Evolutionary conservation across 1,140 invertebrate genomes (phyloP).

Genomic region (Macrocentrus cingulum): DNA sequence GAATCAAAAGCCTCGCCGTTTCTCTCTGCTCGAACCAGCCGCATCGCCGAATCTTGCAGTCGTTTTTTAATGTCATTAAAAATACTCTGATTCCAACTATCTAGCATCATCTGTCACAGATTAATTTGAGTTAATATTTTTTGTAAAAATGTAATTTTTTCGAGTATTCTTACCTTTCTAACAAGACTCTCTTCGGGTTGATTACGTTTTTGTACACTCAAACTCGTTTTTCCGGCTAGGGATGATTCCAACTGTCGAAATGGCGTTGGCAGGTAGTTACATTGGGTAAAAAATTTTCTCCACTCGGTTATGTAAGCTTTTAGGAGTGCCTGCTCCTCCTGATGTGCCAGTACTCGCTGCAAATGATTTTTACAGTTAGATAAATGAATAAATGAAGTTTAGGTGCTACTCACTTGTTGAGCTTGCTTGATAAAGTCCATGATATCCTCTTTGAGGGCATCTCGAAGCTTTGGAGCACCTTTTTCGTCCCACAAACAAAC

Average conservation of each 20-base stretch:
- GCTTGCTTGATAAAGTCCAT: constrained; percentile 93
- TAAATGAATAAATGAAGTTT: too few species aligned
- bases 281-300: constrained; percentile 97
- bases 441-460: constrained; percentile 89
- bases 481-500: constrained; percentile 97
- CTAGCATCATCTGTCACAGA: constrained; percentile 83
- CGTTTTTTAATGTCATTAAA: constrained; percentile 94
- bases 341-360: constrained; percentile 80
- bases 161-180: constrained; percentile 62
- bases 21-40: constrained; percentile 91
- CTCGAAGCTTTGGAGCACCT: constrained; percentile 83
- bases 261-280: constrained; percentile 93
- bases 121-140: neutral
- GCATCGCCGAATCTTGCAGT: constrained; percentile 96
- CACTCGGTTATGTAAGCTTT: constrained; percentile 97
- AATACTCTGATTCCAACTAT: constrained; percentile 97
- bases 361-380: constrained; percentile 19
- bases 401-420: constrained; percentile 69
- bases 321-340: constrained; percentile 91
- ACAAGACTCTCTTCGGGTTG: constrained; percentile 87
- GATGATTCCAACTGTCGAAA: constrained; percentile 90
- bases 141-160: neutral
- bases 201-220: constrained; percentile 70
- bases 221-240: constrained; percentile 66
- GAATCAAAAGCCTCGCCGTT: constrained; percentile 98